Conservation (phyloP, 2,113 vertebrate species). For the Grus americana region DNA sequence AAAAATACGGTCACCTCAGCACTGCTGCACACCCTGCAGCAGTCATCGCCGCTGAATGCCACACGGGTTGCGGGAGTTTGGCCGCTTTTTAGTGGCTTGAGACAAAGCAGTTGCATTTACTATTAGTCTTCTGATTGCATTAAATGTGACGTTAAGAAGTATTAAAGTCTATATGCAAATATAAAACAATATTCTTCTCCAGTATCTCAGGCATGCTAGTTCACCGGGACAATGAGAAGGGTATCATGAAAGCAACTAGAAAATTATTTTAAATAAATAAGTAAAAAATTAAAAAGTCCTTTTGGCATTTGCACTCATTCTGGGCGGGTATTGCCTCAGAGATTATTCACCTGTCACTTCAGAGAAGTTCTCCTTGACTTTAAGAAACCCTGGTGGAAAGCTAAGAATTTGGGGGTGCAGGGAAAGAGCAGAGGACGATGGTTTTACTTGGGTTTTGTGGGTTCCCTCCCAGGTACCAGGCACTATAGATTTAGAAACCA, state of each 20-base stretch:
- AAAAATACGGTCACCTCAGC: conserved; percentile 41
- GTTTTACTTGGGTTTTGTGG: background rate
- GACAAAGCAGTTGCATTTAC: background rate
- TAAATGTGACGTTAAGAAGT: background rate
- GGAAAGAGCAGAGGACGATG: background rate
- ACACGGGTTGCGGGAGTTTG: background rate
- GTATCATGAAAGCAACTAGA: background rate
- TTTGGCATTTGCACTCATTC: background rate
- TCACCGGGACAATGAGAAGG: background rate
- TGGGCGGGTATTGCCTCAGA: background rate
- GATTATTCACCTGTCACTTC: background rate
- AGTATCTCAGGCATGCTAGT: accelerated
- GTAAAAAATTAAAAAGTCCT: background rate
- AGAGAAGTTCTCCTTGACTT: background rate
- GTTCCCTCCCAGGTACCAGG: background rate
- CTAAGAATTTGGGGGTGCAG: background rate
- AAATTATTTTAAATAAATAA: background rate
- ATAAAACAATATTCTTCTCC: background rate
- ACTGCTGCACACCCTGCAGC: conserved; percentile 1
- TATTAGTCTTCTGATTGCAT: background rate
- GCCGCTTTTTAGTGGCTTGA: background rate
- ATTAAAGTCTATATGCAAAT: background rate
- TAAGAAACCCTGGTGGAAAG: background rate
- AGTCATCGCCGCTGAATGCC: background rate
- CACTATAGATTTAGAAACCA: background rate